These are phyloP conservation scores for Nipponacmea schrenckii DNA, from an alignment of 2,888 invertebrate genomes.

Conservation along the genomic window DNA sequence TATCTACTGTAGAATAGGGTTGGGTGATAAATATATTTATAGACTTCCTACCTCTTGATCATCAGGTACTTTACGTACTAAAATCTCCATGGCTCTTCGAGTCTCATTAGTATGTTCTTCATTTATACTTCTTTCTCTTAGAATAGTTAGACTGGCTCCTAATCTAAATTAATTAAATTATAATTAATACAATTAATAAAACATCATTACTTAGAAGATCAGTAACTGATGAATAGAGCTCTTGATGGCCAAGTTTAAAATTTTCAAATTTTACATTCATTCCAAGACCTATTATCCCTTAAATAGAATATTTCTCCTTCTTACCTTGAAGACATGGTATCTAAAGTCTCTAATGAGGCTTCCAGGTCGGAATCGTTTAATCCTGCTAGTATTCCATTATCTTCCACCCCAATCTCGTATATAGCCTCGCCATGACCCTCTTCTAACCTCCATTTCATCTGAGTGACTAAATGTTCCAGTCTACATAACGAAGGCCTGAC, in stretches of 20 bases:
- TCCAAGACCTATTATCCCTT: too few relatives aligned
- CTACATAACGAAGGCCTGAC: slow-evolving; percentile 90
- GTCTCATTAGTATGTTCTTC: slow-evolving; percentile 36
- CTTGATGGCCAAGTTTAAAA: too few relatives aligned
- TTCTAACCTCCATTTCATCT: slow-evolving; percentile 97
- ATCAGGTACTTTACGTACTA: slow-evolving; percentile 81
- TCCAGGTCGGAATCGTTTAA: slow-evolving; percentile 84
- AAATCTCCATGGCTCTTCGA: slow-evolving; percentile 85
- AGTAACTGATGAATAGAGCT: too few relatives aligned
- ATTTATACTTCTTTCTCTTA: slow-evolving; percentile 76
- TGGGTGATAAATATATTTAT: too few relatives aligned
- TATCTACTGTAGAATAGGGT: too few relatives aligned
- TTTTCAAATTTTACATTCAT: too few relatives aligned
- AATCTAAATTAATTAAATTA: slow-evolving; percentile 67
- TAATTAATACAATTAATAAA: too few relatives aligned
- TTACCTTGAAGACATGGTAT: slow-evolving; percentile 84
- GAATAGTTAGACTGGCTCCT: slow-evolving; percentile 82
- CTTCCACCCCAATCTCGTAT: slow-evolving; percentile 86
- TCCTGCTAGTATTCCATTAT: slow-evolving; percentile 82
- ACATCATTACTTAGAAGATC: too few relatives aligned
- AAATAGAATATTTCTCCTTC: neutral
- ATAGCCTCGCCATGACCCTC: slow-evolving; percentile 97
- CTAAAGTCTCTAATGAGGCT: slow-evolving; percentile 85
- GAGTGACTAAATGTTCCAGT: slow-evolving; percentile 96
- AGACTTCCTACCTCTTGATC: slow-evolving; percentile 64